phyloP scores from a whole-genome alignment of 2,888 invertebrate genomes.

The Drosophila mimetica region DNA sequence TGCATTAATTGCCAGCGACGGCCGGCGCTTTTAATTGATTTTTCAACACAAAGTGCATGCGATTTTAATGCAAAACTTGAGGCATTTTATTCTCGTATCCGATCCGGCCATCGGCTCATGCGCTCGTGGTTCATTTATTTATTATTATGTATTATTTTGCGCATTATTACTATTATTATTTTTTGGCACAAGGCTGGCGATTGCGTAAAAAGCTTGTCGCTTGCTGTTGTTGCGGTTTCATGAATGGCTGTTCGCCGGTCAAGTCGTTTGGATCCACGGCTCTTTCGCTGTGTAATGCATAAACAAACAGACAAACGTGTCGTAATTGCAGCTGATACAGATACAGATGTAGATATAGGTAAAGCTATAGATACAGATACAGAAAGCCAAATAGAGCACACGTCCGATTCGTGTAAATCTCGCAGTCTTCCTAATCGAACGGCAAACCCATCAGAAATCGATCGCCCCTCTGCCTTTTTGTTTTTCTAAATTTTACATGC shows the following conservation, averaged over 20 bases:
- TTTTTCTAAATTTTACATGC: slow-evolving; percentile 53
- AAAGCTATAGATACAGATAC: slow-evolving; percentile 10
- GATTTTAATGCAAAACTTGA: slow-evolving; percentile 64
- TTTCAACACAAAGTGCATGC: slow-evolving; percentile 66
- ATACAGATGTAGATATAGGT: neutral
- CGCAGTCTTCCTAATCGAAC: slow-evolving; percentile 50
- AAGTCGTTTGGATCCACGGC: slow-evolving; percentile 47
- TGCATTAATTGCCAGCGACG: slow-evolving; percentile 69
- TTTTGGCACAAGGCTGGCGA: slow-evolving; percentile 78
- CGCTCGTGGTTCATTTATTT: slow-evolving; percentile 40
- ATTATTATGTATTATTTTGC: slow-evolving; percentile 46
- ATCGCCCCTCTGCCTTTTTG: slow-evolving; percentile 18
- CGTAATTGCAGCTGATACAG: slow-evolving; percentile 39
- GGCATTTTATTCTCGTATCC: slow-evolving; percentile 61
- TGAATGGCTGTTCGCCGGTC: slow-evolving; percentile 56
- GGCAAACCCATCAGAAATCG: slow-evolving; percentile 39
- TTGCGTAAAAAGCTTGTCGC: slow-evolving; percentile 68
- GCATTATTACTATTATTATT: slow-evolving; percentile 75
- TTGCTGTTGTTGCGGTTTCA: slow-evolving; percentile 48
- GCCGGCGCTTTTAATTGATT: slow-evolving; percentile 72
- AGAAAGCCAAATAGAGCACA: slow-evolving; percentile 29
- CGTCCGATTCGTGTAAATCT: slow-evolving; percentile 40
- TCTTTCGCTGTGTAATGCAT: slow-evolving; percentile 61
- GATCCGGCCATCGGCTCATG: slow-evolving; percentile 30
- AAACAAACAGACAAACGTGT: slow-evolving; percentile 56